Base-by-base conservation (phyloP, 2,113 vertebrate species). In the Trematocara marginatum region DNA sequence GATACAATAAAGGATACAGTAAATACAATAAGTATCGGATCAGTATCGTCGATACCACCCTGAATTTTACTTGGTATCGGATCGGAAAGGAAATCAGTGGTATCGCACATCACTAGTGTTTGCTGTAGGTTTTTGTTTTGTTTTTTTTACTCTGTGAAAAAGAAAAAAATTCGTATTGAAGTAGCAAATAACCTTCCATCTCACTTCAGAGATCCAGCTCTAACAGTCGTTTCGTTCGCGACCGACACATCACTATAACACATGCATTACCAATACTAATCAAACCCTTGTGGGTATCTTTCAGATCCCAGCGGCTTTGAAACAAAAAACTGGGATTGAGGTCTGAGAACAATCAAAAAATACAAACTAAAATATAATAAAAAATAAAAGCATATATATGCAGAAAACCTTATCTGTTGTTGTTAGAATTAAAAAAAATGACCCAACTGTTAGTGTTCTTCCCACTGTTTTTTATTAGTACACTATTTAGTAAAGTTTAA, bases 141-240 rank as follows among this genome's bases (percentile, higher is more conserved):
- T 38, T 16, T 56, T 38, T 78, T 42, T 64, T 64, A 90, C 84
- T 96, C 88, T 93, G 94, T 93, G 90, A 74, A 29, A 74, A 71
- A 26, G 7, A 45, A 45, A 91, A 94, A 94, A 2, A 86, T 29
- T 91, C 83, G 85, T 94, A 83, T 96, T 18, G 7, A 96, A 94
- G 96, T 96, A 96, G 94, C 95, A 96, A 96, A 94, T 93, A 94
- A 96, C 94, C 91, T 94, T 97, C 96, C 96, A 95, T 95, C 23
- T 53, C 51, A 53, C 51, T 6, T 53, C 51, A 53, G 20, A 53
- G 10, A 53, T 6, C 9, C 5, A 3, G 51, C n/a, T 53, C n/a
- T 11, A 53, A 20, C 5, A 53, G n/a, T 20, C 10, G 1, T 53
- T 6, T 53, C 10, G 3, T 10, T 53, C 3, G 3, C 1, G 3